phyloP scores from a whole-genome alignment of 2,113 vertebrate genomes.

The Parotia lawesii region DNA sequence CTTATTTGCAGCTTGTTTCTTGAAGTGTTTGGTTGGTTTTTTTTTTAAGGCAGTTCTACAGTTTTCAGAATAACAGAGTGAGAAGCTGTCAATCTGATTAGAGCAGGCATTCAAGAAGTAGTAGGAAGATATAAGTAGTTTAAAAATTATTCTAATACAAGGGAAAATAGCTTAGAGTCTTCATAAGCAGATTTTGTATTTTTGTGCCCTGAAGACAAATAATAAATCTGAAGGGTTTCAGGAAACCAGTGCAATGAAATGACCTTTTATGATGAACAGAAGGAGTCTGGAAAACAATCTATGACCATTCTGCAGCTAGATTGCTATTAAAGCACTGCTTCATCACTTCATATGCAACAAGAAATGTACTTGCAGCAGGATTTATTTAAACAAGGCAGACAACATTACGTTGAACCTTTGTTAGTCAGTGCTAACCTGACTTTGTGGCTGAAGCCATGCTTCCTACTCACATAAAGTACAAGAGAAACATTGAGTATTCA shows the following conservation, averaged over 20 bases:
- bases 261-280: conserved; percentile 32
- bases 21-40: neutral
- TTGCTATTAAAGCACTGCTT: conserved; percentile 15
- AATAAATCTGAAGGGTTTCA: conserved; percentile 27
- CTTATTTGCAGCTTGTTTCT: neutral
- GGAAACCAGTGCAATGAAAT: conserved; percentile 40
- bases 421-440: neutral
- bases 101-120: neutral
- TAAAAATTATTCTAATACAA: conserved; percentile 36
- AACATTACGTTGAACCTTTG: neutral
- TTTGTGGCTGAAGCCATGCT: neutral
- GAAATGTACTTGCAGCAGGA: neutral
- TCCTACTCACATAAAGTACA: neutral
- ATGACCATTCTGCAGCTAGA: neutral
- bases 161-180: neutral
- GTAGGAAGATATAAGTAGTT: conserved; percentile 10
- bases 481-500: neutral
- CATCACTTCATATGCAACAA: neutral
- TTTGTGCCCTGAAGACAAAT: conserved; percentile 39
- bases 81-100: conserved; percentile 9
- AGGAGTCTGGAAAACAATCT: neutral
- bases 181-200: conserved; percentile 20
- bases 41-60: neutral
- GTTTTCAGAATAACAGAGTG: neutral
- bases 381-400: neutral